Percentiles rank a stretch among this genome's conserved stretches.
Conservation (phyloP, 2,797 vertebrate species). For the Oreortyx pictus region DNA sequence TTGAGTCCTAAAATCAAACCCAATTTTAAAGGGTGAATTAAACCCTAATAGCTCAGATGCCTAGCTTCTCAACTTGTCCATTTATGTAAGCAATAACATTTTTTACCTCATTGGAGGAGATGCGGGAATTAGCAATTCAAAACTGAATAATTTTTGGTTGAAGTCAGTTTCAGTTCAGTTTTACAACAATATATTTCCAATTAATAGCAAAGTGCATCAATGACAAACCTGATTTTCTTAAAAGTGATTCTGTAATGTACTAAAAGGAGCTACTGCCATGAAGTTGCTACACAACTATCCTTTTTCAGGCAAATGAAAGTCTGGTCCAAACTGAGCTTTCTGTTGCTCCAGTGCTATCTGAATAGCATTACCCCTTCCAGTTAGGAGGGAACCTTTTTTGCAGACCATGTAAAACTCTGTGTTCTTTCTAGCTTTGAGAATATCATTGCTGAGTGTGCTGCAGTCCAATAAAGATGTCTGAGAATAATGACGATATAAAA, state of each 20-base stretch:
- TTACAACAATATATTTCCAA: neutral
- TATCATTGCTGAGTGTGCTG: accelerated
- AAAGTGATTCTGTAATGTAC: neutral
- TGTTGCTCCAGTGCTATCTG: constrained; percentile 48
- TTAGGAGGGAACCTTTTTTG: constrained; percentile 21
- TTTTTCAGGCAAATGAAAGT: neutral
- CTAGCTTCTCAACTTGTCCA: neutral
- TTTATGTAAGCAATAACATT: neutral
- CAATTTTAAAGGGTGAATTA: neutral
- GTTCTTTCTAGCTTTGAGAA: neutral
- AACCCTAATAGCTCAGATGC: neutral
- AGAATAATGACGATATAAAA: neutral
- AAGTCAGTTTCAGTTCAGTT: neutral
- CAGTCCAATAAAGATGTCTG: neutral
- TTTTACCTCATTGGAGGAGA: neutral
- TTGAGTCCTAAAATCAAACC: neutral
- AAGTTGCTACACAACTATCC: neutral
- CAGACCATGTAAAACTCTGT: neutral
- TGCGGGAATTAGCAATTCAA: neutral
- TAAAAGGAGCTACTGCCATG: neutral
- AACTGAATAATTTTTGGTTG: neutral
- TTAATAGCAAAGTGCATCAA: constrained; percentile 13
- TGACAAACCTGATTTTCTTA: constrained; percentile 45
- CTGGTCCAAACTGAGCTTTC: constrained; percentile 12
- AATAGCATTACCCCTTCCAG: constrained; percentile 35